phyloP scores from a whole-genome alignment of 2,113 vertebrate species.

The Eurystomus gularis region DNA sequence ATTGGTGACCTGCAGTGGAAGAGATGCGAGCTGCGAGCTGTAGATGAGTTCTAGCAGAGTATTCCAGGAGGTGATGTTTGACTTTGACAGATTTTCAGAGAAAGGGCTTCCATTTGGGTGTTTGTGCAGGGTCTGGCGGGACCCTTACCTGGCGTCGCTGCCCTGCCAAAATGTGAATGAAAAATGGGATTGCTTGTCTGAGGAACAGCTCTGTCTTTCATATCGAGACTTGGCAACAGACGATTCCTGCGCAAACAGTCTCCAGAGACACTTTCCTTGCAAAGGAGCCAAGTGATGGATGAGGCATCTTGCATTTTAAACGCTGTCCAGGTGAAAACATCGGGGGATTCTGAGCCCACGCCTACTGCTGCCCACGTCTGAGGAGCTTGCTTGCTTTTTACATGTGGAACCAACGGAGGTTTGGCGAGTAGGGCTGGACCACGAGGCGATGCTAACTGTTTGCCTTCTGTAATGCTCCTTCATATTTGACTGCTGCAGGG shows the following conservation, averaged over 20 bases:
- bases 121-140: neutral
- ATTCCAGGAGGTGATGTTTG: neutral
- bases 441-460: neutral
- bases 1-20: neutral
- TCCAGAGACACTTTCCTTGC: neutral
- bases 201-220: conserved; percentile 37
- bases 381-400: neutral
- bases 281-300: neutral
- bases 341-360: neutral
- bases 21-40: neutral
- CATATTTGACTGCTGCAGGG: conserved; percentile 2
- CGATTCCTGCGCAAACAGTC: neutral
- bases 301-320: neutral
- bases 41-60: neutral
- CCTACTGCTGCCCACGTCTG: neutral
- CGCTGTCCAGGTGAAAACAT: neutral
- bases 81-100: neutral
- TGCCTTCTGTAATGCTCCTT: conserved; percentile 3
- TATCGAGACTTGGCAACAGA: neutral
- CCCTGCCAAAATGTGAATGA: neutral
- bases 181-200: neutral
- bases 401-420: neutral
- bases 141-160: neutral
- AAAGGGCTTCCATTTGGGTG: neutral
- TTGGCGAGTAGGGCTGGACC: neutral